Percentiles rank a stretch among this genome's conserved stretches.
Conservation (phyloP, 2,797 vertebrate species). For the Pseudochirops cupreus region DNA sequence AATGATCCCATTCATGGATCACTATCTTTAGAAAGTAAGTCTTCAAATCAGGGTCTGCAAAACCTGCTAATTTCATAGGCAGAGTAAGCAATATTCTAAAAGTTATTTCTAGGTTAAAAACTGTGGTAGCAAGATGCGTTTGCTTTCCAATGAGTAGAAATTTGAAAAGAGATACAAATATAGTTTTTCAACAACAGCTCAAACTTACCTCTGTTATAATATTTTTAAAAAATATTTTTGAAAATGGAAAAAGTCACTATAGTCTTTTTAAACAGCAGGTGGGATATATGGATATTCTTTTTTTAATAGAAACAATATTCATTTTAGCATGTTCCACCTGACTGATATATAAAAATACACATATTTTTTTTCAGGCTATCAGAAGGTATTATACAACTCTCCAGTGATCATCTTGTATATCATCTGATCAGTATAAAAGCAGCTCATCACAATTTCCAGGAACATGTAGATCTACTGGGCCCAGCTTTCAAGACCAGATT, state of each 20-base stretch:
- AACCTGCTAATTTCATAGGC: background rate
- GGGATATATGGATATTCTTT: background rate
- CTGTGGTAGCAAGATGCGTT: background rate
- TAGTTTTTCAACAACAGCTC: background rate
- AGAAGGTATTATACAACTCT: constrained; percentile 22
- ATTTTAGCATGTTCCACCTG: constrained; percentile 12
- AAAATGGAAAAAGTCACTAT: background rate
- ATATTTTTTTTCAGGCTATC: constrained; percentile 23
- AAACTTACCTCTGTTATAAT: background rate
- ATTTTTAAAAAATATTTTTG: background rate
- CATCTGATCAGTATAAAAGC: constrained; percentile 53
- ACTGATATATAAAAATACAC: constrained; percentile 3
- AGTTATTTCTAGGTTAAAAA: background rate
- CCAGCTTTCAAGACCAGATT: constrained; percentile 57
- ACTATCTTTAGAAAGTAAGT: background rate
- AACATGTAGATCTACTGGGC: background rate
- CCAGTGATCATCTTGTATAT: background rate
- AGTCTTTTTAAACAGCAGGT: background rate
- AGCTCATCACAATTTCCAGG: constrained; percentile 22
- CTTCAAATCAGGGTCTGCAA: background rate
- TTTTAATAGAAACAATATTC: background rate
- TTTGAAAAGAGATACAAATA: background rate
- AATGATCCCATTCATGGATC: background rate
- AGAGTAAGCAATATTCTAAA: background rate
- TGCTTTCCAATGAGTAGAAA: background rate